Evolutionary conservation across 2,113 vertebrate species (phyloP), one percentile per base, ranked within the genome.

Genomic region (Stictonetta naevosa): DNA sequence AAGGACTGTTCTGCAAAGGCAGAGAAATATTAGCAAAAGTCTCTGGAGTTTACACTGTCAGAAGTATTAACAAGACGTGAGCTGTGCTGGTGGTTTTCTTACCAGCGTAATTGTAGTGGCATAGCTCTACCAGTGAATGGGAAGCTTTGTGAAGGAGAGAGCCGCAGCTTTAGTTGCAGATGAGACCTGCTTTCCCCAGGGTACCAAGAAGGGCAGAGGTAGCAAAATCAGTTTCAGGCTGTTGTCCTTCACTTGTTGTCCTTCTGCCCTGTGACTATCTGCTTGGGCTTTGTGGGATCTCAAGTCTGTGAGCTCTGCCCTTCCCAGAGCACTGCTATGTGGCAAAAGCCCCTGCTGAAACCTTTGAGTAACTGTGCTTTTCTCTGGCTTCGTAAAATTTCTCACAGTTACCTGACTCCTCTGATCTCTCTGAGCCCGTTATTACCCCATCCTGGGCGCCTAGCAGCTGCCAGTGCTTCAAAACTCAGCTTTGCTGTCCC

Each of bases 41-140:
- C 8, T 66, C 33, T 83, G 52, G 58, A 79, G 25, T 40, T 84
- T 53, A n/a, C 7, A 11, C 29, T 67, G 44, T 67, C 10, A 4
- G 18, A 46, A 44, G 17, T 46, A 11, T 78, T 74, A 18, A 4
- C 4, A 10, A 71, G 8, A 3, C 55, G n/a, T 40, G 73, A 62
- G 25, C 17, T 66, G 18, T 50, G 31, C 23, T 25, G 13, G 7
- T 42, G 16, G 11, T 63, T 89, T 81, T 75, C 36, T 19, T 71
- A 40, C 6, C 1, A 2, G 8, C 0, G 2, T 66, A 50, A 55
- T 33, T 63, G 6, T 59, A 46, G 52, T 40, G 21, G 17, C 1
- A 0, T 55, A 67, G 31, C 38, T 84, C 31, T 87, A 33, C 66
- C 67, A 33, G 12, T 68, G n/a, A 63, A 19, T 0, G 0, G 84